A percentile compares a stretch with the other conserved stretches of the same genome.
Evolutionary conservation across 2,797 vertebrate genomes (phyloP).

Genomic region (Acomys russatus): DNA sequence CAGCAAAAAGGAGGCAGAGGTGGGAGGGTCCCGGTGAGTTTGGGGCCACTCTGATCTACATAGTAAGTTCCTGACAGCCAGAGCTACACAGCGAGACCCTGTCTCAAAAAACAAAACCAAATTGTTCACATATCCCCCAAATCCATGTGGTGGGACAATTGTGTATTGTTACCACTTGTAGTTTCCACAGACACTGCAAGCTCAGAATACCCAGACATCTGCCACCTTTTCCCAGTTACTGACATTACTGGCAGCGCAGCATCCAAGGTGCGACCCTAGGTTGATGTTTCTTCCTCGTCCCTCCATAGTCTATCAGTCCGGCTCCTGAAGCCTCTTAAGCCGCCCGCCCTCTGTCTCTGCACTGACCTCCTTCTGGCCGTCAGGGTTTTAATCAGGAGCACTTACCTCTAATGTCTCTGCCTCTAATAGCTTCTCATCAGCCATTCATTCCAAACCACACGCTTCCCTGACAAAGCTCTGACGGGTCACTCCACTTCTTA

Average conservation of each 20-base stretch:
- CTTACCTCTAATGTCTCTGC: constrained; percentile 57
- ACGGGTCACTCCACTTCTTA: background rate
- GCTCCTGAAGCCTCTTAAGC: background rate
- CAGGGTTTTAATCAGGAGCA: constrained; percentile 48
- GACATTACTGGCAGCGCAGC: constrained; percentile 9
- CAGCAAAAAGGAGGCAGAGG: background rate
- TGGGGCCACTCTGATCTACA: background rate
- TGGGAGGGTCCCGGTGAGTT: background rate
- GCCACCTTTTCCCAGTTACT: constrained; percentile 18
- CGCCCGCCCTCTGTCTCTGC: background rate
- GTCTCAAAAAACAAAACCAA: background rate
- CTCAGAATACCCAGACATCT: background rate
- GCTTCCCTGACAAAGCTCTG: constrained; percentile 22
- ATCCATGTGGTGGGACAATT: background rate
- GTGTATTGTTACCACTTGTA: background rate
- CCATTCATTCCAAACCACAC: constrained; percentile 3
- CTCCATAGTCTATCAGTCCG: background rate
- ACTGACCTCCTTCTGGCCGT: constrained; percentile 1
- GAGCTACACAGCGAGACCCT: background rate
- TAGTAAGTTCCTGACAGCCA: background rate
- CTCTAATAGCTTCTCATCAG: constrained; percentile 9
- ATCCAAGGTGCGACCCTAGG: background rate
- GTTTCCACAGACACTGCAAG: background rate
- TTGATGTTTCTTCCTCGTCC: background rate
- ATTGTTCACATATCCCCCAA: constrained; percentile 8